Evolutionary conservation across 2,113 vertebrate genomes (phyloP).

Genomic region (Caranx melampygus): DNA sequence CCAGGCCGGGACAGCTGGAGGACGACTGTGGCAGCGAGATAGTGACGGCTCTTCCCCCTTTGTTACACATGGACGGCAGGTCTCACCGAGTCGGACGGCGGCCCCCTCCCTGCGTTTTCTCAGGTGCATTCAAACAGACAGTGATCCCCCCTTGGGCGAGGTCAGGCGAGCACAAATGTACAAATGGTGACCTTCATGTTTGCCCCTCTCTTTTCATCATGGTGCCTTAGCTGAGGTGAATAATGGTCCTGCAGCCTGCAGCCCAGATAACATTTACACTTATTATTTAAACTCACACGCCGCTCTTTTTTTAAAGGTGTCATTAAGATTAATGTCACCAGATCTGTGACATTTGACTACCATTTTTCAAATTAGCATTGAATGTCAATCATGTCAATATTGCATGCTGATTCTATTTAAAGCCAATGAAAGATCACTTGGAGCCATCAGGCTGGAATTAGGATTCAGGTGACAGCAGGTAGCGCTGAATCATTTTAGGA

Average conservation of each 20-base stretch:
- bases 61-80: constrained; percentile 30
- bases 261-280: constrained; percentile 22
- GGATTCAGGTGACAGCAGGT: constrained; percentile 38
- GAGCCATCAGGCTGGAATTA: constrained; percentile 32
- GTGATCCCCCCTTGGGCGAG: constrained; percentile 15
- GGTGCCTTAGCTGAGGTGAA: not conserved
- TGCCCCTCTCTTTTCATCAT: constrained; percentile 17
- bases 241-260: not conserved
- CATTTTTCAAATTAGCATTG: constrained; percentile 38
- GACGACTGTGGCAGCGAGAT: constrained; percentile 36
- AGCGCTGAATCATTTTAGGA: constrained; percentile 28
- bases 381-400: constrained; percentile 61
- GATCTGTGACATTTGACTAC: constrained; percentile 52
- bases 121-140: constrained; percentile 48
- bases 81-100: constrained; percentile 29
- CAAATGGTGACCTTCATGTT: constrained; percentile 24
- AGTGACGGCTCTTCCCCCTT: constrained; percentile 19
- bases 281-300: constrained; percentile 15
- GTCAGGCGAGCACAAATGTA: constrained; percentile 4
- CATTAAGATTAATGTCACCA: constrained; percentile 38
- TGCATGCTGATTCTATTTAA: constrained; percentile 9
- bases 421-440: constrained; percentile 31
- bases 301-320: constrained; percentile 6
- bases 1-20: constrained; percentile 18
- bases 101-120: constrained; percentile 1